Evolutionary conservation across 1,140 invertebrate genomes (phyloP), one percentile per base, ranked within the genome.

Genomic region (Manduca sexta): DNA sequence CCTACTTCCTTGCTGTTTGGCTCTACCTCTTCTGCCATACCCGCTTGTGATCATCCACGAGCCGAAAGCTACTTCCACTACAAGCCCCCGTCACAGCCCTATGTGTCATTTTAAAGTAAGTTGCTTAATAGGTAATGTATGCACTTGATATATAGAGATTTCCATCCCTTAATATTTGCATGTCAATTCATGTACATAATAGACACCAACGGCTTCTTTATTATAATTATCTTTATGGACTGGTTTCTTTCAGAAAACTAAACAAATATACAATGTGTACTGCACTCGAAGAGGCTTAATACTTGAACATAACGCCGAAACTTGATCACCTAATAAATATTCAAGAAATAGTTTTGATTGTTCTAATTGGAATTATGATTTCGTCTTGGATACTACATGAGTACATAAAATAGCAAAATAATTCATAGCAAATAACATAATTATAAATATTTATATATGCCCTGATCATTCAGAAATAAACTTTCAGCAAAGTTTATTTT

Each of bases 1-100:
- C 44, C 17, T 70, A 11, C 45, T 76, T 7, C 68, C 74, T 2
- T 72, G 64, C 18, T 74, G 72, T 45, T 44, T 77, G 1, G 56
- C 67, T 13, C 34, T 73, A 21, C 74, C 76, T 0, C 40, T 77
- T 2, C 29, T 80, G 6, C 68, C 71, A 0, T 52, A 56, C 13
- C 73, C 75, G 0, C 12, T 78, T 8, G 12, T 77, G 4, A 47
- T 77, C 2, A 43, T 77, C 5, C 49, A 59, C 14, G 37, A 44
- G 33, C 14, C 57, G 54, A 48, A 33, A 56, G 18, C 2, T 17
- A 14, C n/a, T 6, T 18, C 16, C n/a, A 41, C 11, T 2, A 34
- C 11, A n/a, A 10, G 33, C 4, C 5, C n/a, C 5, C n/a, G 5
- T n/a, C 33, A 35, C n/a, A 12, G 33, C 5, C 1, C 5, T 12